A percentile compares a stretch with the other conserved stretches of the same genome.
phyloP scores from a whole-genome alignment of 1,140 invertebrate species.

The Drosophila orena region DNA sequence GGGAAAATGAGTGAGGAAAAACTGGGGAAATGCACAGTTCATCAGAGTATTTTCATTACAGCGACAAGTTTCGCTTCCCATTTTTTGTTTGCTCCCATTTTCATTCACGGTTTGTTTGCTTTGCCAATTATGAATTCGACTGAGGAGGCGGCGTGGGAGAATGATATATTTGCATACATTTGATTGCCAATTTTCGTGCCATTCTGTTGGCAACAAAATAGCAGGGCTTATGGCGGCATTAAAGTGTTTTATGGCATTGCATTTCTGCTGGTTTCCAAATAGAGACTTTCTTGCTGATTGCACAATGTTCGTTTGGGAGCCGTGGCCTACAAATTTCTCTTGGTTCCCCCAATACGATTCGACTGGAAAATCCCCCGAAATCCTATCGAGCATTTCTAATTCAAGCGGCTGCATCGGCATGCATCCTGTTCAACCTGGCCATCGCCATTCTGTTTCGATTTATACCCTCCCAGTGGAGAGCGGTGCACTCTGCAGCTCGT shows the following conservation, averaged over 20 bases:
- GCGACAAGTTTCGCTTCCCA: conserved; percentile 20
- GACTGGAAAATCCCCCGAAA: conserved; percentile 12
- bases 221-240: conserved; percentile 3
- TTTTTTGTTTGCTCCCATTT: conserved; percentile 30
- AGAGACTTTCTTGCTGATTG: background rate
- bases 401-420: conserved; percentile 7
- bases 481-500: conserved; percentile 20
- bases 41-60: conserved; percentile 30
- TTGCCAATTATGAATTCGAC: conserved; percentile 23
- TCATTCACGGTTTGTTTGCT: conserved; percentile 24
- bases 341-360: background rate
- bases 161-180: conserved; percentile 14
- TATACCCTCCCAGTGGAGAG: conserved; percentile 8
- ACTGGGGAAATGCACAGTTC: conserved; percentile 10
- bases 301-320: background rate
- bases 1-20: conserved; percentile 1
- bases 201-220: conserved; percentile 18
- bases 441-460: no score
- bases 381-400: conserved; percentile 1
- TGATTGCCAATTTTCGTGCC: conserved; percentile 23
- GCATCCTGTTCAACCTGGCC: background rate
- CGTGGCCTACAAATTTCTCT: background rate
- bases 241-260: conserved; percentile 12
- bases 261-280: conserved; percentile 4
- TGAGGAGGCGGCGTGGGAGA: background rate